Percentiles rank a stretch among this genome's conserved stretches.
phyloP scores from a whole-genome alignment of 2,888 invertebrate genomes.

The Ellobium chinense region DNA sequence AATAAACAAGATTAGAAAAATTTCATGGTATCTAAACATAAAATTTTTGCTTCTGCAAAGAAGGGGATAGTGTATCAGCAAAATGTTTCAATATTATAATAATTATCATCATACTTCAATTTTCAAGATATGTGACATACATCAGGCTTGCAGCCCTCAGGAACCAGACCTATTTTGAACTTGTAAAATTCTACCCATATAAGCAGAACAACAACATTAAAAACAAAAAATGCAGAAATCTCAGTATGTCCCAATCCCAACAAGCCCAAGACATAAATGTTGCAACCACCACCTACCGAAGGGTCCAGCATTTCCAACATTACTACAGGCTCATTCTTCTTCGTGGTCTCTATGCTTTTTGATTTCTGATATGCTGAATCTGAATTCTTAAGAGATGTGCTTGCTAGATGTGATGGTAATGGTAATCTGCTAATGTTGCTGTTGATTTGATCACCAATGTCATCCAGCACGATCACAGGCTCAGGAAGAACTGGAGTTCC shows the following conservation, averaged over 20 bases:
- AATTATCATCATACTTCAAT: too few species aligned
- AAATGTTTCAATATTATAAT: too few species aligned
- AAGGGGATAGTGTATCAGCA: too few species aligned
- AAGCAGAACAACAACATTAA: not conserved
- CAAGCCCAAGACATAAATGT: too few species aligned
- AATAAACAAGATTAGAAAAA: too few species aligned
- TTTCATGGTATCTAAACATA: too few species aligned
- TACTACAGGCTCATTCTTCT: slow-evolving; percentile 81
- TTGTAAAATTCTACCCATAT: too few species aligned
- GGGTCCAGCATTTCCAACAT: slow-evolving; percentile 83
- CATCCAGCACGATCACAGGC: slow-evolving; percentile 52
- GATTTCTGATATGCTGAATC: slow-evolving; percentile 36
- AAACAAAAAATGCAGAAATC: too few species aligned
- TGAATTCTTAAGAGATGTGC: slow-evolving; percentile 32
- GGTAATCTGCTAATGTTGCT: slow-evolving; percentile 41
- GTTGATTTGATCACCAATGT: slow-evolving; percentile 48
- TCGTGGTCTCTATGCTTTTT: slow-evolving; percentile 38
- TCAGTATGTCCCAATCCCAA: too few species aligned
- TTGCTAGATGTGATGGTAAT: slow-evolving; percentile 36
- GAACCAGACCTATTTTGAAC: too few species aligned
- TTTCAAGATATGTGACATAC: too few species aligned
- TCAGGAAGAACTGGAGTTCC: slow-evolving; percentile 45
- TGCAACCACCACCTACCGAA: slow-evolving; percentile 79
- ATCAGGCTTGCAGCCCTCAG: not conserved
- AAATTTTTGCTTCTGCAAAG: too few species aligned